These are phyloP conservation scores for Parus major DNA, from an alignment of 2,113 vertebrate genomes.

Conservation along the genomic window DNA sequence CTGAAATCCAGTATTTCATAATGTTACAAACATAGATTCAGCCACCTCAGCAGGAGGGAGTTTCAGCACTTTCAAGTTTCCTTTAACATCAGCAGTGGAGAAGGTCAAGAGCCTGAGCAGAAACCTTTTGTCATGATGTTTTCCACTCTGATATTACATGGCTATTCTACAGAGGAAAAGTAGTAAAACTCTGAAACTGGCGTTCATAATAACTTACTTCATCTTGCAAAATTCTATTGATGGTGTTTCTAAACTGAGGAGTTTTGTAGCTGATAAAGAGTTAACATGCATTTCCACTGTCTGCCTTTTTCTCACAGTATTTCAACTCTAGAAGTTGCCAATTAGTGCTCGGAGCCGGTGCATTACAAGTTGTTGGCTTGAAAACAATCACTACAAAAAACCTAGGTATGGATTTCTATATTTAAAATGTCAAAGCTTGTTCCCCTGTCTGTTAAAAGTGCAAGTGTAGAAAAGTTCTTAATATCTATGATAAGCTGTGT, in stretches of 20 bases:
- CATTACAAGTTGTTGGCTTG: conserved; percentile 94
- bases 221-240: background rate
- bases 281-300: background rate
- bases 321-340: conserved; percentile 99
- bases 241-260: background rate
- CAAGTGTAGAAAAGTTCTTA: background rate
- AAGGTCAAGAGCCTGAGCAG: background rate
- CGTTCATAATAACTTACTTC: background rate
- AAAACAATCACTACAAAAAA: conserved; percentile 99
- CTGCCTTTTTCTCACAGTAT: conserved; percentile 78
- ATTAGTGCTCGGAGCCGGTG: conserved; percentile 95
- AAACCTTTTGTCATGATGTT: background rate
- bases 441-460: background rate
- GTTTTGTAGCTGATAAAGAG: background rate
- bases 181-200: background rate
- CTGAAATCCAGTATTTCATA: background rate
- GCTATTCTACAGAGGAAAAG: background rate
- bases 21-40: background rate
- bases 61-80: background rate
- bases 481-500: background rate
- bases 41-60: background rate
- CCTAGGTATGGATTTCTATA: conserved; percentile 80
- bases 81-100: background rate
- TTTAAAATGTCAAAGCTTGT: background rate
- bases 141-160: background rate